Conservation (phyloP, 2,888 invertebrate genomes). For the Stenodema calcarata region DNA sequence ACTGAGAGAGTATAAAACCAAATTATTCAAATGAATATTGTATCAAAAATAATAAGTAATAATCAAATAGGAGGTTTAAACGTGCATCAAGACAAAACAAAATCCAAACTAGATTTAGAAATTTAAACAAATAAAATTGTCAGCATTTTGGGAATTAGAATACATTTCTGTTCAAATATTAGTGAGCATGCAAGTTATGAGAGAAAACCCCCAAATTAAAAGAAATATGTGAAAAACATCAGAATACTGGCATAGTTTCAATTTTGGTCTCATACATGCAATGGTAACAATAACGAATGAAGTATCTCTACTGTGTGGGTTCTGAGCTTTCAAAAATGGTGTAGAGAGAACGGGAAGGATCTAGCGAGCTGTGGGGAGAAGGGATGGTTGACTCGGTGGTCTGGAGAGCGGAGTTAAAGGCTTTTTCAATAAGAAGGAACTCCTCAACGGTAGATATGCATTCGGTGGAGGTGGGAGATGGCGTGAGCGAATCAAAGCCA, state of each 20-base stretch:
- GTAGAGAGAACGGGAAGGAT: neutral
- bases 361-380: neutral
- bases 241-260: neutral
- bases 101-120: too few relatives aligned
- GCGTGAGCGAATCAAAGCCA: neutral
- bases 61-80: too few relatives aligned
- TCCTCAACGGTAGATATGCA: neutral
- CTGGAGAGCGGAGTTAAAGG: neutral
- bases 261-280: neutral
- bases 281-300: neutral
- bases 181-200: neutral
- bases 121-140: too few relatives aligned
- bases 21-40: too few relatives aligned
- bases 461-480: neutral
- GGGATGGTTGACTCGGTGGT: neutral
- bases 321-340: slow-evolving; percentile 14
- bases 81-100: too few relatives aligned
- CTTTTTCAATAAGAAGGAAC: neutral
- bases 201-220: neutral
- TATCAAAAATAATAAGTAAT: too few relatives aligned
- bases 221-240: neutral
- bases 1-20: too few relatives aligned
- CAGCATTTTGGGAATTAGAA: too few relatives aligned
- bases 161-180: too few relatives aligned
- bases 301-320: neutral